A percentile compares a stretch with the other conserved stretches of the same genome.
Conservation (phyloP, 2,888 invertebrate species). For the Parthenolecanium corni region DNA sequence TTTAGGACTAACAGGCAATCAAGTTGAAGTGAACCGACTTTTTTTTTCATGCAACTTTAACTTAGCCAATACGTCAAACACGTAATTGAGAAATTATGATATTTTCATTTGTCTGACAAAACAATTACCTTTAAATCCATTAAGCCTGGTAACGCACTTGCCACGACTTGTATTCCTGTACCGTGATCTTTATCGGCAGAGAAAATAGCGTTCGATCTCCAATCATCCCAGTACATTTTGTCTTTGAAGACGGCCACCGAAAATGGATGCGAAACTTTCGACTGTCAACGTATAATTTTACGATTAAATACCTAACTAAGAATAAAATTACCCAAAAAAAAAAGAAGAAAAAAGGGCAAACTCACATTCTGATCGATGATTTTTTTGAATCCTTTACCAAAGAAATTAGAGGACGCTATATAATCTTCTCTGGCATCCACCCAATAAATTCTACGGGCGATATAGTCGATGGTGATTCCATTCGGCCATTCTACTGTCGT, state of each 20-base stretch:
- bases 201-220: conserved; percentile 67
- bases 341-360: neutral
- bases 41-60: neutral
- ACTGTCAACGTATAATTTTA: conserved; percentile 35
- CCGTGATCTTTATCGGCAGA: conserved; percentile 68
- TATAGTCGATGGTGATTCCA: conserved; percentile 72
- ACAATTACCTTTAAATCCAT: conserved; percentile 62
- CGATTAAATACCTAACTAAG: neutral
- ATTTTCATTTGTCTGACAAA: neutral
- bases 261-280: conserved; percentile 68
- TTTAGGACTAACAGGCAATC: no score
- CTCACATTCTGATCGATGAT: conserved; percentile 48
- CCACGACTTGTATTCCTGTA: conserved; percentile 47
- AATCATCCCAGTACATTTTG: conserved; percentile 81
- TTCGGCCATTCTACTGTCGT: conserved; percentile 71
- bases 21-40: no score
- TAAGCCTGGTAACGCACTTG: conserved; percentile 53
- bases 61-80: neutral
- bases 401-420: conserved; percentile 62
- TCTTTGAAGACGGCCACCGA: conserved; percentile 76
- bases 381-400: conserved; percentile 55
- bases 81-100: neutral
- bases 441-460: conserved; percentile 72
- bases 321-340: no score
- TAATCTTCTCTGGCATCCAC: conserved; percentile 73